Base-by-base conservation (phyloP, 2,113 vertebrate species). In the Okapia johnstoni region DNA sequence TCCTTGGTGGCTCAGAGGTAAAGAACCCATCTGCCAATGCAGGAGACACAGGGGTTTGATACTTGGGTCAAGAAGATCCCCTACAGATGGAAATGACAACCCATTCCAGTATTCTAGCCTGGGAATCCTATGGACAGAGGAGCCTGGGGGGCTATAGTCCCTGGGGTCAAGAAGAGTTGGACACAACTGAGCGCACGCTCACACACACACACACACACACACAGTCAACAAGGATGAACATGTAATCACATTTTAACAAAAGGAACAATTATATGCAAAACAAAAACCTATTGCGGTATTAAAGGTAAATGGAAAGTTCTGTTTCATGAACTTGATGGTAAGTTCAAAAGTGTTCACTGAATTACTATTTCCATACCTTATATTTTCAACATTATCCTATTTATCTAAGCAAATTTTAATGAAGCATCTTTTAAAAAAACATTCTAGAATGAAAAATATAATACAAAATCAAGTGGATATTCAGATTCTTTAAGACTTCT, bases 331-430 rank as follows among this genome's bases (percentile, higher is more conserved):
- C 25, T 40, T 3, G 2, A 40, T 58, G 8, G 4, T 87, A 90
- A 33, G 15, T 52, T 40, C 2, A 60, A 36, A 94, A n/a, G 28
- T 90, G 9, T 50, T 40, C 52, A 60, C 30, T 28, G 57, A 90
- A 85, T 93, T 73, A 6, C 48, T 70, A 46, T 40, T 95, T 14
- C 83, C 1, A 80, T 95, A 61, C 1, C 28, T 94, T 63, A 16
- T 2, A 43, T 33, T 90, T 60, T 63, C 14, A 90, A 70, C 28
- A 66, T 54, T 57, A 43, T 40, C n/a, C 36, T 70, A 46, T 81
- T 61, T 87, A 90, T 55, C n/a, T 61, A 88, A 66, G 58, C 17
- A 88, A 88, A 85, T 77, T 88, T 85, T 87, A 95, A 66, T 81
- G 2, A 88, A 3, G 1, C 10, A 48, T 50, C 12, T 81, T 91